Percentiles rank a stretch among this genome's conserved stretches.
Conservation (phyloP, 2,888 invertebrate species). For the Tipula vernalis region DNA sequence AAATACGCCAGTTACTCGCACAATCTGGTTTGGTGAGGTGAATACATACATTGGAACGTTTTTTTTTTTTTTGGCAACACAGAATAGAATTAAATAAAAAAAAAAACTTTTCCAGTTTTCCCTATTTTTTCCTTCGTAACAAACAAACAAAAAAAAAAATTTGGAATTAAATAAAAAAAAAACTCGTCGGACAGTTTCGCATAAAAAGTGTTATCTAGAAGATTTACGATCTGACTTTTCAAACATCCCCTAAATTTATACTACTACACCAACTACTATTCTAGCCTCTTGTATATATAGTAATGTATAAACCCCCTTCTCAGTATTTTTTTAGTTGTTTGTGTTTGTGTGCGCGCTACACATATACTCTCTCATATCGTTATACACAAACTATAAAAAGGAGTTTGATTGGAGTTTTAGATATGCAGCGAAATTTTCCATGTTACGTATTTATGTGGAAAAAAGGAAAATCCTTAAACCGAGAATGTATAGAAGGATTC, state of each 20-base stretch:
- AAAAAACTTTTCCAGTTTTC: background rate
- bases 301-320: background rate
- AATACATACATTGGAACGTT: background rate
- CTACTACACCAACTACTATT: background rate
- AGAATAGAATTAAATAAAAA: background rate
- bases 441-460: background rate
- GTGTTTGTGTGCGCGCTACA: background rate
- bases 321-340: background rate
- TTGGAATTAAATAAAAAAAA: background rate
- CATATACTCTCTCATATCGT: background rate
- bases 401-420: background rate
- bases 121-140: background rate
- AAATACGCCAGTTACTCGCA: background rate
- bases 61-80: background rate
- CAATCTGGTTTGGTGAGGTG: background rate
- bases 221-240: conserved; percentile 39
- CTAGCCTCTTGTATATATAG: background rate
- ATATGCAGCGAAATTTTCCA: background rate
- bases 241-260: conserved; percentile 27
- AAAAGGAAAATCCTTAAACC: background rate
- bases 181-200: conserved; percentile 33
- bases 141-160: background rate
- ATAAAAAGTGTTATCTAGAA: conserved; percentile 38
- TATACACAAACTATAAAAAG: background rate
- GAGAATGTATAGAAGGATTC: background rate